Conservation (phyloP, 2,888 invertebrate genomes). For the Argyra leucocephala region DNA sequence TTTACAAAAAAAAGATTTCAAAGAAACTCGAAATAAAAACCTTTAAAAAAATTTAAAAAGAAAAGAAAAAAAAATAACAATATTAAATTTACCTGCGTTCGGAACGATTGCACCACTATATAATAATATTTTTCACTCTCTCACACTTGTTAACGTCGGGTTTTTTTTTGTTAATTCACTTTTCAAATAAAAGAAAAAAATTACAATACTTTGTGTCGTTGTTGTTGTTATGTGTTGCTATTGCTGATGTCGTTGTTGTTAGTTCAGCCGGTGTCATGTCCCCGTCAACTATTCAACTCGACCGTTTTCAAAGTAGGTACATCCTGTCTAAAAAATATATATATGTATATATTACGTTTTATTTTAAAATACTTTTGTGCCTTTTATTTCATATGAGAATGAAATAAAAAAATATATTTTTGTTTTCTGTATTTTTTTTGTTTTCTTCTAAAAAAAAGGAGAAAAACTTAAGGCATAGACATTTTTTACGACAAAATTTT, state of each 20-base stretch:
- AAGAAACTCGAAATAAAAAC: background rate
- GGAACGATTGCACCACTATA: background rate
- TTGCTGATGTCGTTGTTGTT: too few species aligned
- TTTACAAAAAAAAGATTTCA: background rate
- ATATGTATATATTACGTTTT: too few species aligned
- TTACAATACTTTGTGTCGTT: background rate
- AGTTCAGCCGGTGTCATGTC: background rate
- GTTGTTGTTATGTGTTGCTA: background rate
- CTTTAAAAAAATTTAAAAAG: background rate
- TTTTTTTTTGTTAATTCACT: background rate
- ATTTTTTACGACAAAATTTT: too few species aligned
- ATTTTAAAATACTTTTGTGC: background rate
- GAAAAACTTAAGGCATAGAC: background rate
- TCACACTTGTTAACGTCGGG: too few species aligned
- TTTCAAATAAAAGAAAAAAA: too few species aligned
- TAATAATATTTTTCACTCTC: background rate
- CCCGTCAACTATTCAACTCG: background rate
- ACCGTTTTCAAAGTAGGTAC: slow-evolving; percentile 6
- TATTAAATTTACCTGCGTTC: background rate
- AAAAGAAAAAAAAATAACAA: background rate
- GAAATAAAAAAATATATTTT: background rate
- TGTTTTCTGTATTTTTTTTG: background rate
- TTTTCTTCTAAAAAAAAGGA: background rate
- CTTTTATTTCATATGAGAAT: background rate
- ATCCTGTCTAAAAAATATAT: background rate